Conservation (phyloP, 1,140 invertebrate genomes). For the Zaprionus camerounensis region DNA sequence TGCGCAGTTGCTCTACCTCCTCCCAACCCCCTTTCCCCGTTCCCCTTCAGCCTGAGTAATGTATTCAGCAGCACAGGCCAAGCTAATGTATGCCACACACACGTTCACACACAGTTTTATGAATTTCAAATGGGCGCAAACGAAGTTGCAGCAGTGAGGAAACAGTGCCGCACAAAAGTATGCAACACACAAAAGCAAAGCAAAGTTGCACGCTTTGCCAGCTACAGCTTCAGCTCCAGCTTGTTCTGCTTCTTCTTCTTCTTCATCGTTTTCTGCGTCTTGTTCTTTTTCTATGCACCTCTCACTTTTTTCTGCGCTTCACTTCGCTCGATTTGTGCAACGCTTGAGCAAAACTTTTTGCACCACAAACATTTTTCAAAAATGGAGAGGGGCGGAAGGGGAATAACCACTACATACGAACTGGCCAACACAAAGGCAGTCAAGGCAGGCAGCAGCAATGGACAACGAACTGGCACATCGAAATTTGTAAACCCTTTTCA, state of each 20-base stretch:
- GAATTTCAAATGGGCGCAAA: slow-evolving; percentile 78
- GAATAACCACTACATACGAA: too few relatives aligned
- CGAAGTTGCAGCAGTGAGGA: slow-evolving; percentile 62
- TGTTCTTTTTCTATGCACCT: slow-evolving; percentile 1
- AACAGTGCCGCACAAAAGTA: slow-evolving; percentile 49
- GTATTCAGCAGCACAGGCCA: slow-evolving; percentile 61
- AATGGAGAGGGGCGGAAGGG: neutral
- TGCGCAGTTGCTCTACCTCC: slow-evolving; percentile 40
- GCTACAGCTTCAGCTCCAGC: neutral
- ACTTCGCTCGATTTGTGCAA: slow-evolving; percentile 52
- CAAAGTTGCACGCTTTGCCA: slow-evolving; percentile 54
- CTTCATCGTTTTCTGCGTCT: slow-evolving; percentile 6
- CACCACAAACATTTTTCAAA: slow-evolving; percentile 32
- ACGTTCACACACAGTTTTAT: slow-evolving; percentile 49
- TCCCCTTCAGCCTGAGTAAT: slow-evolving; percentile 34
- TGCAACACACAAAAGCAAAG: slow-evolving; percentile 64
- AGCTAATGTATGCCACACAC: slow-evolving; percentile 67
- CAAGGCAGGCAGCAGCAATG: neutral
- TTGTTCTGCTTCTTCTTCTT: slow-evolving; percentile 1
- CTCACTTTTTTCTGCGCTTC: slow-evolving; percentile 21
- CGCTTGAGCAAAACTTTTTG: slow-evolving; percentile 50
- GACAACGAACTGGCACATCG: slow-evolving; percentile 12
- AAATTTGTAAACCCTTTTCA: slow-evolving; percentile 41
- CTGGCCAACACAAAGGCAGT: slow-evolving; percentile 32
- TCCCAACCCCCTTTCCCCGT: slow-evolving; percentile 10